Percentiles rank a stretch among this genome's conserved stretches.
phyloP scores from a whole-genome alignment of 2,888 invertebrate species.

The Tuberolachnus salignus region DNA sequence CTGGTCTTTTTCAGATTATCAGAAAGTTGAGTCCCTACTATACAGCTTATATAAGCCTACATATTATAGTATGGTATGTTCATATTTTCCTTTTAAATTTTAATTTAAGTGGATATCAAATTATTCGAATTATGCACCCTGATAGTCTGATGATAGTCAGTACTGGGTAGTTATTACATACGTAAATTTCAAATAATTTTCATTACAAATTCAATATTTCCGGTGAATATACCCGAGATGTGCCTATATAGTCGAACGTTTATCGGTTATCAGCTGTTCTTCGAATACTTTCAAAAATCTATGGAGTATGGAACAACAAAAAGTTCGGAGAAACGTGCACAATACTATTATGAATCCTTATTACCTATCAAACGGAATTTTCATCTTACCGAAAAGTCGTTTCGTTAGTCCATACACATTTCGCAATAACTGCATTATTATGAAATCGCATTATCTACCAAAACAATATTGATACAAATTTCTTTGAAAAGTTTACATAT shows the following conservation, averaged over 20 bases:
- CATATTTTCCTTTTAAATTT: too few species aligned
- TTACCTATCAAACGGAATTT: neutral
- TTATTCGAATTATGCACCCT: too few species aligned
- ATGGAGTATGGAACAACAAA: neutral
- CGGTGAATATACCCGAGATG: too few species aligned
- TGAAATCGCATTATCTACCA: neutral
- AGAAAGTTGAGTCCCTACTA: too few species aligned
- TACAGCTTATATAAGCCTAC: too few species aligned
- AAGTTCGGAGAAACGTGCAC: slow-evolving; percentile 18
- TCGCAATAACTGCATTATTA: neutral
- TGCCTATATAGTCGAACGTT: neutral
- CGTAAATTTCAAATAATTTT: too few species aligned
- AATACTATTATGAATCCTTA: neutral
- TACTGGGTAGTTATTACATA: too few species aligned
- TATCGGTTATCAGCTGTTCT: slow-evolving; percentile 1
- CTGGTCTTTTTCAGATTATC: too few species aligned
- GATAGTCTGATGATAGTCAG: too few species aligned
- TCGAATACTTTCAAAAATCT: slow-evolving; percentile 16
- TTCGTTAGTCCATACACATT: neutral
- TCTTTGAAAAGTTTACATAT: neutral
- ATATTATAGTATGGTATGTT: too few species aligned
- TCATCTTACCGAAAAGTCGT: slow-evolving; percentile 1
- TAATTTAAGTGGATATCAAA: too few species aligned
- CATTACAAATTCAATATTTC: too few species aligned
- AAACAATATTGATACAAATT: neutral